A percentile compares a stretch with the other conserved stretches of the same genome.
These are phyloP conservation scores for Pasiphila rectangulata DNA, from an alignment of 2,888 invertebrate species.

Conservation along the genomic window DNA sequence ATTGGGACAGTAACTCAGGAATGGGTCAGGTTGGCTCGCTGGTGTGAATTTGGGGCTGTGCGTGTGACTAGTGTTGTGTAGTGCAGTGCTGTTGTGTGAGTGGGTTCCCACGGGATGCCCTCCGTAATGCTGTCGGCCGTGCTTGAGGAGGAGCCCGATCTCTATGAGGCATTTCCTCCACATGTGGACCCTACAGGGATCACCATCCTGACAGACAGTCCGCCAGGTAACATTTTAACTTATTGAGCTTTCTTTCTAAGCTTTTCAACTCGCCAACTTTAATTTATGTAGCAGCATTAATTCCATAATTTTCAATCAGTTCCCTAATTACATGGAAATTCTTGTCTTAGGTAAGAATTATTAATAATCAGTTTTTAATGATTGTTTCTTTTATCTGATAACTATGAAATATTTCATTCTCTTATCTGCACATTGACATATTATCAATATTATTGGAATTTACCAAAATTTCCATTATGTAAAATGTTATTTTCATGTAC, in stretches of 20 bases:
- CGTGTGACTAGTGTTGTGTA: slow-evolving; percentile 59
- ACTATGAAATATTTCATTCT: too few species aligned
- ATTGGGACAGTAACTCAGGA: slow-evolving; percentile 45
- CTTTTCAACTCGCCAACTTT: too few species aligned
- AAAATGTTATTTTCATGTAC: too few species aligned
- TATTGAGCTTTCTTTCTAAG: not conserved
- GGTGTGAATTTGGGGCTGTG: slow-evolving; percentile 60
- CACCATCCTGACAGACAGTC: slow-evolving; percentile 85
- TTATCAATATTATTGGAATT: too few species aligned
- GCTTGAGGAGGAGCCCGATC: slow-evolving; percentile 87
- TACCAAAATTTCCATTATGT: too few species aligned
- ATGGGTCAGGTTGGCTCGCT: slow-evolving; percentile 66
- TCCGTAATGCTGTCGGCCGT: slow-evolving; percentile 87
- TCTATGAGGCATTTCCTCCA: slow-evolving; percentile 89
- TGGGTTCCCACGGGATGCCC: slow-evolving; percentile 72
- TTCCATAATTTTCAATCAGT: too few species aligned
- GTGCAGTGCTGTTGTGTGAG: slow-evolving; percentile 68
- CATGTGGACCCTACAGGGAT: slow-evolving; percentile 91
- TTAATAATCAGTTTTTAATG: too few species aligned
- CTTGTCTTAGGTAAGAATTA: too few species aligned
- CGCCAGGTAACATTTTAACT: slow-evolving; percentile 62
- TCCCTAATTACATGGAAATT: too few species aligned
- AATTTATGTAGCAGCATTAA: too few species aligned
- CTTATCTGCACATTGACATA: too few species aligned
- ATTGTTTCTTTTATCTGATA: too few species aligned